These are phyloP conservation scores for Fregetta grallaria DNA, from an alignment of 2,113 vertebrate genomes.

Conservation along the genomic window DNA sequence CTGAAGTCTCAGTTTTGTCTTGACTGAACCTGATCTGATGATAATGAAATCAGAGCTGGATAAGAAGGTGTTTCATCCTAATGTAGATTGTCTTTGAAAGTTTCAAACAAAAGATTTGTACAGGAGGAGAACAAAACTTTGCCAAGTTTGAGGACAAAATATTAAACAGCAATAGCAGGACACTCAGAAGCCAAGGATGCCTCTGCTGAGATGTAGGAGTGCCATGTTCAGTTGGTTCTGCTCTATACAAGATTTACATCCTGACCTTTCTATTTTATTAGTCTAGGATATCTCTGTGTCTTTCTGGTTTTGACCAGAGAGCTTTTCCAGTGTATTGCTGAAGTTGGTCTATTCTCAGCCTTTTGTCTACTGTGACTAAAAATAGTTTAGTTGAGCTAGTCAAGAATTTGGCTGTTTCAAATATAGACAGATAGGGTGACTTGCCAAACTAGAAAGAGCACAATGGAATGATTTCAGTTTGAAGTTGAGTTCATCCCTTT, in stretches of 20 bases:
- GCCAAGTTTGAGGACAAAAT: neutral
- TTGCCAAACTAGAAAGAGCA: constrained; percentile 14
- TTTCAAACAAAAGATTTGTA: neutral
- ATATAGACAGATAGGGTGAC: neutral
- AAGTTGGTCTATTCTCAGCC: constrained; percentile 7
- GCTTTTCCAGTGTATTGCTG: neutral
- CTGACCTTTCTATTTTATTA: constrained; percentile 9
- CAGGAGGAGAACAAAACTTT: neutral
- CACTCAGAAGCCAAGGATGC: neutral
- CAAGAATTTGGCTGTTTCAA: constrained; percentile 12
- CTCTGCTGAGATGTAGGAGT: neutral
- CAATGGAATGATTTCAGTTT: constrained; percentile 4
- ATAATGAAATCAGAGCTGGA: neutral
- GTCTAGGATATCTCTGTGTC: neutral
- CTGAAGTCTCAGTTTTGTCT: neutral
- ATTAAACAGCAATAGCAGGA: neutral
- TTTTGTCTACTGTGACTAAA: constrained; percentile 27
- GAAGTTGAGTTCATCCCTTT: constrained; percentile 28
- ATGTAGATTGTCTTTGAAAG: neutral
- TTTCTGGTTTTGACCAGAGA: neutral
- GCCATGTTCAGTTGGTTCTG: neutral
- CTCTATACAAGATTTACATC: neutral
- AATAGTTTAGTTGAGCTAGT: constrained; percentile 32
- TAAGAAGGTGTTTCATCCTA: neutral
- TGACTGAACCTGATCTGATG: neutral